Percentiles rank a stretch among this genome's conserved stretches.
Conservation (phyloP, 2,797 vertebrate species). For the Gymnodraco acuticeps region DNA sequence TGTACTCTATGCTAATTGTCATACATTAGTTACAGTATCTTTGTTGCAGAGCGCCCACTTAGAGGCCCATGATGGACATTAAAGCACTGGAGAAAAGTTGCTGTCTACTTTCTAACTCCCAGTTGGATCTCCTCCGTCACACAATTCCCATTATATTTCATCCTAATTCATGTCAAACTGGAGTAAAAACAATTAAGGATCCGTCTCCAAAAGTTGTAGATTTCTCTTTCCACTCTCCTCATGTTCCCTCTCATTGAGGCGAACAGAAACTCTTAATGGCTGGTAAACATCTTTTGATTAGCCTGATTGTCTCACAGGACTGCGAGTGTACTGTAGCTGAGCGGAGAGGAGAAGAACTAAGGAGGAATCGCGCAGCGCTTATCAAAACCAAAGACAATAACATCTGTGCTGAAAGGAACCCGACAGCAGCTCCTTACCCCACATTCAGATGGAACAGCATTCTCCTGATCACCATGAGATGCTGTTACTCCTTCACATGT, state of each 20-base stretch:
- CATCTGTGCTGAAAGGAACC: constrained; percentile 61
- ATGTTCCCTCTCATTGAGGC: constrained; percentile 32
- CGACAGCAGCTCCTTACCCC: constrained; percentile 35
- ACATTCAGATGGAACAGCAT: constrained; percentile 51
- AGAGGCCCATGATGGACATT: constrained; percentile 54
- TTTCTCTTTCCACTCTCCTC: constrained; percentile 38
- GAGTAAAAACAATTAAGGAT: constrained; percentile 61
- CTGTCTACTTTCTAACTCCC: constrained; percentile 55
- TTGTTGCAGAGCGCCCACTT: constrained; percentile 39
- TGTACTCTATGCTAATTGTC: constrained; percentile 46
- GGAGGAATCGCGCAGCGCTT: constrained; percentile 32
- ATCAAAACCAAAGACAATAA: constrained; percentile 62
- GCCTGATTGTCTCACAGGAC: constrained; percentile 63
- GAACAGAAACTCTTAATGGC: constrained; percentile 40
- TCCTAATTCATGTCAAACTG: constrained; percentile 72
- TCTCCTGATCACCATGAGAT: constrained; percentile 51
- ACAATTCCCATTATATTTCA: constrained; percentile 35
- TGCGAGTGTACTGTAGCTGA: constrained; percentile 18
- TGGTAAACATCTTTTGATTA: constrained; percentile 72
- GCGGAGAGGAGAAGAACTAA: constrained; percentile 43
- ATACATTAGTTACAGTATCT: constrained; percentile 26
- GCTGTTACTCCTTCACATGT: constrained; percentile 24
- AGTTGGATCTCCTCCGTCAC: constrained; percentile 28
- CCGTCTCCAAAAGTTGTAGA: constrained; percentile 41
- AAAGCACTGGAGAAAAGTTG: constrained; percentile 44